A percentile compares a stretch with the other conserved stretches of the same genome.
Evolutionary conservation across 2,797 vertebrate species (phyloP).

Genomic region (Falco novaeseelandiae): DNA sequence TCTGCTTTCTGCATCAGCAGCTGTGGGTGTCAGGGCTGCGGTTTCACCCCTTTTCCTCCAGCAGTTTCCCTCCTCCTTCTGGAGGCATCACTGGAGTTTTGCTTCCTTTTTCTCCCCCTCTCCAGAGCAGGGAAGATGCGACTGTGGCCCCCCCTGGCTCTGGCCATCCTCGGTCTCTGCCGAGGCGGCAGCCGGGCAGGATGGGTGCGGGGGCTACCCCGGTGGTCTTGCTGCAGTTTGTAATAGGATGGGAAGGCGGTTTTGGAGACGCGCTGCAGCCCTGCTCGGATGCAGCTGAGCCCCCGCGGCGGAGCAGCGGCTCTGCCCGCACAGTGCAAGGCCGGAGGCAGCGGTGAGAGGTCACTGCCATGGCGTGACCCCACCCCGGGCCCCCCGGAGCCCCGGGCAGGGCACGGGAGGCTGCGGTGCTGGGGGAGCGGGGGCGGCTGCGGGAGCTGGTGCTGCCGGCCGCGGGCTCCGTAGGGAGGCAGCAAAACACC

Average conservation of each 20-base stretch:
- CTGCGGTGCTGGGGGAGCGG: neutral
- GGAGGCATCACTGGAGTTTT: neutral
- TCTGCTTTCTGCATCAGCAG: neutral
- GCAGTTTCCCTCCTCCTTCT: neutral
- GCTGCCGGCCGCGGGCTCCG: constrained; percentile 2
- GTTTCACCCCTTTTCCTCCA: neutral
- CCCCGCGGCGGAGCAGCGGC: neutral
- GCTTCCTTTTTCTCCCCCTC: neutral
- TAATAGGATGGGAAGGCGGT: rapidly evolving
- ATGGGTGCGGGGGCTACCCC: rapidly evolving
- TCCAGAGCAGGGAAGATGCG: rapidly evolving
- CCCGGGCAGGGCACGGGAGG: neutral
- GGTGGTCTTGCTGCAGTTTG: rapidly evolving
- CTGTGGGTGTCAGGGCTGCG: rapidly evolving
- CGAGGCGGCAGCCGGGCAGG: neutral
- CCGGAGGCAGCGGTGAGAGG: neutral
- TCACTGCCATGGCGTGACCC: neutral
- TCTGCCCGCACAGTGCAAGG: neutral
- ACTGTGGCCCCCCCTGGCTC: rapidly evolving
- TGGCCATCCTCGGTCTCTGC: neutral
- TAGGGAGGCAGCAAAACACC: constrained; percentile 60
- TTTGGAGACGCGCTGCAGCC: neutral
- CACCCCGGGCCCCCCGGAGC: rapidly evolving
- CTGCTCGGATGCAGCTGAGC: neutral
- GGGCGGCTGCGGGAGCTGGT: neutral